Percentiles rank a stretch among this genome's conserved stretches.
Evolutionary conservation across 2,888 invertebrate species (phyloP).

Genomic region (Peribatodes rhomboidaria): DNA sequence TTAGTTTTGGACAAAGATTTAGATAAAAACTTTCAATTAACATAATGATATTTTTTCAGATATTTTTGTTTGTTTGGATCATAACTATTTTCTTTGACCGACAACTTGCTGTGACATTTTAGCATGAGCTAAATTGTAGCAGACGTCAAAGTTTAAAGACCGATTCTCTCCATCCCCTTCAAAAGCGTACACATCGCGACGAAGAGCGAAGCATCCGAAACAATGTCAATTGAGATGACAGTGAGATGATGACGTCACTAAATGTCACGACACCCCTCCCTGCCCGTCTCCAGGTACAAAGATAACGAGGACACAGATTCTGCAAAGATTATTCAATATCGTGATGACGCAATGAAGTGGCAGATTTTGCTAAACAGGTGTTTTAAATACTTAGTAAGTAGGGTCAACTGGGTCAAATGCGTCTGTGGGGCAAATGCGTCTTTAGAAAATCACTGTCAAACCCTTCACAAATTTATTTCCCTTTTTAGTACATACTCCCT

Average conservation of each 20-base stretch:
- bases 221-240: slow-evolving; percentile 67
- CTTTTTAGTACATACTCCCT: too few species aligned
- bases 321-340: slow-evolving; percentile 57
- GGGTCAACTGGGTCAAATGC: too few species aligned
- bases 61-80: too few species aligned
- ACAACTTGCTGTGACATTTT: not conserved
- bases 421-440: too few species aligned
- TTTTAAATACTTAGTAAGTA: too few species aligned
- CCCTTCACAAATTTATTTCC: too few species aligned
- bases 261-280: slow-evolving; percentile 57
- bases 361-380: slow-evolving; percentile 17
- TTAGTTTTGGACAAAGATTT: too few species aligned
- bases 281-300: slow-evolving; percentile 54
- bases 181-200: slow-evolving; percentile 35
- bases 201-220: slow-evolving; percentile 51
- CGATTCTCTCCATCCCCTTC: slow-evolving; percentile 24
- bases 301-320: slow-evolving; percentile 69
- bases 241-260: slow-evolving; percentile 75
- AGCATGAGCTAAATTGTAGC: not conserved
- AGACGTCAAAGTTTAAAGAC: slow-evolving; percentile 7
- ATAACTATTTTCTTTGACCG: too few species aligned
- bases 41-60: too few species aligned
- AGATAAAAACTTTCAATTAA: too few species aligned
- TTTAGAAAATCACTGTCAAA: too few species aligned
- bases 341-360: slow-evolving; percentile 20